phyloP scores from a whole-genome alignment of 2,888 invertebrate species.

The Drosophila austrosaltans region DNA sequence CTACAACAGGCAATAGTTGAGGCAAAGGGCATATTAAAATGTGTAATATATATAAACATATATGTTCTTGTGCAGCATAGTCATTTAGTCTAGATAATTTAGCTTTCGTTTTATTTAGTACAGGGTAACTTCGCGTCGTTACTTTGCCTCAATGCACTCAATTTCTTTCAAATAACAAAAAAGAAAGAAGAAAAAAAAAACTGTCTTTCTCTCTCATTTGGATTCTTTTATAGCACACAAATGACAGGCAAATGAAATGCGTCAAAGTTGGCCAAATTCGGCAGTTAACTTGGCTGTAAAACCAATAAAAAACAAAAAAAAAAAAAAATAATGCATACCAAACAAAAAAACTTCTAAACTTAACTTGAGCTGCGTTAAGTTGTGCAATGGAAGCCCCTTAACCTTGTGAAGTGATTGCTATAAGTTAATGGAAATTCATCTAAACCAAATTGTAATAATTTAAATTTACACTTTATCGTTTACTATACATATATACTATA shows the following conservation, averaged over 20 bases:
- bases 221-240: constrained; percentile 54
- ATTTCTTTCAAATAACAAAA: too few species aligned
- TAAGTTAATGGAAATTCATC: not conserved
- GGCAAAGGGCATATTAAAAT: too few species aligned
- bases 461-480: not conserved
- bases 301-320: constrained; percentile 42
- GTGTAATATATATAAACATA: too few species aligned
- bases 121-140: too few species aligned
- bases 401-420: constrained; percentile 26
- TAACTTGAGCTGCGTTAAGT: constrained; percentile 1
- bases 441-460: not conserved
- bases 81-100: too few species aligned
- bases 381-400: constrained; percentile 12
- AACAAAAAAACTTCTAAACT: constrained; percentile 21
- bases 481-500: not conserved
- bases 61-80: too few species aligned
- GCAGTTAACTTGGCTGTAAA: constrained; percentile 48
- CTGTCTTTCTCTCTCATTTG: constrained; percentile 21
- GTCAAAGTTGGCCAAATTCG: constrained; percentile 44
- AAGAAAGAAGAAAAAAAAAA: too few species aligned
- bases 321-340: constrained; percentile 44
- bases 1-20: too few species aligned
- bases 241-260: constrained; percentile 62
- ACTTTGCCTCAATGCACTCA: too few species aligned
- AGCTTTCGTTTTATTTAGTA: too few species aligned